These are phyloP conservation scores for Pseudochromis fuscus DNA, from an alignment of 2,797 vertebrate genomes.

Conservation along the genomic window DNA sequence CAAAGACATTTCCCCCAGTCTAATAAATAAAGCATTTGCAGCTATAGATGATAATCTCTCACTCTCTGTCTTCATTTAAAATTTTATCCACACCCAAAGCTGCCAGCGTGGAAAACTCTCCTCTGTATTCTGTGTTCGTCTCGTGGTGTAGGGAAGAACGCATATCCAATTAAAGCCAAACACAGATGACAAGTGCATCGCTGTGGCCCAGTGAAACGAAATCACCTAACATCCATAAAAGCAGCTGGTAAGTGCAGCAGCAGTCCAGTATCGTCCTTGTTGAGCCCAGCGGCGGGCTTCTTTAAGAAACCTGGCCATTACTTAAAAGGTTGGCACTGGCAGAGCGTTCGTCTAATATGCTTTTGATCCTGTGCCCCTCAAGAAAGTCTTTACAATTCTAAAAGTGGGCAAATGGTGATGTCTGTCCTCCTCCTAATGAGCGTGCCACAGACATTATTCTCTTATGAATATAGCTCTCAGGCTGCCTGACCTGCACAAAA, in stretches of 20 bases:
- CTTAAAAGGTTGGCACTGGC: constrained; percentile 62
- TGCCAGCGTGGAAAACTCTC: constrained; percentile 25
- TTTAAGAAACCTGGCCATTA: constrained; percentile 38
- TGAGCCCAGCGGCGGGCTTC: constrained; percentile 26
- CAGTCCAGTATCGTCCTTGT: constrained; percentile 15
- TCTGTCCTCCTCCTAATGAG: constrained; percentile 73
- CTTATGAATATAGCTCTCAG: constrained; percentile 72
- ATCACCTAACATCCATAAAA: constrained; percentile 34
- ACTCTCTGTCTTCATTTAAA: constrained; percentile 14
- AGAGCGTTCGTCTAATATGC: constrained; percentile 66
- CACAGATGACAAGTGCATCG: constrained; percentile 40
- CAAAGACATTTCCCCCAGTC: constrained; percentile 15
- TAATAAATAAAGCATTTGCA: constrained; percentile 23
- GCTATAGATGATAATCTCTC: constrained; percentile 17
- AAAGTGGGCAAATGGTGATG: constrained; percentile 64
- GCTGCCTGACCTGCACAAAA: constrained; percentile 71
- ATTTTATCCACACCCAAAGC: constrained; percentile 23
- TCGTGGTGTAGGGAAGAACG: constrained; percentile 5
- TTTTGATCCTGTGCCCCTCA: constrained; percentile 69
- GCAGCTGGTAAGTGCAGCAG: constrained; percentile 27
- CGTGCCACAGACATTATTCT: constrained; percentile 62
- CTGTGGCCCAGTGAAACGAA: constrained; percentile 32
- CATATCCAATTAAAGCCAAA: constrained; percentile 53
- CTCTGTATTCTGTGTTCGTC: constrained; percentile 21
- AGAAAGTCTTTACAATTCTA: constrained; percentile 70